A percentile compares a stretch with the other conserved stretches of the same genome.
phyloP scores from a whole-genome alignment of 2,113 vertebrate species.

The Myiozetetes cayanensis region DNA sequence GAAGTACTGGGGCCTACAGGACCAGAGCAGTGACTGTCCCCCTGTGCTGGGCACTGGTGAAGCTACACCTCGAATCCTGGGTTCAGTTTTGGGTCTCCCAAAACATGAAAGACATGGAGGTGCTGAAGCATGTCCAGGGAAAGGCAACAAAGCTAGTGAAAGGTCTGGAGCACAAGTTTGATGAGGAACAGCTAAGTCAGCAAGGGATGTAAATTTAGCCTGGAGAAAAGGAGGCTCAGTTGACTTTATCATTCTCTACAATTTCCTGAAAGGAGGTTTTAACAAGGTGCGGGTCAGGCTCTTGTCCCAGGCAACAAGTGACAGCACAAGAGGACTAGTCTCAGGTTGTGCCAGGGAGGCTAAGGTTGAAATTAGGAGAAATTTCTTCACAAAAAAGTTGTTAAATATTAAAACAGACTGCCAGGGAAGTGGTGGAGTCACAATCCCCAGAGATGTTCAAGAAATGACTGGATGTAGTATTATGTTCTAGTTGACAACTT shows the following conservation, averaged over 20 bases:
- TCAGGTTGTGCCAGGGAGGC: neutral
- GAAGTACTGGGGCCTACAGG: rapidly evolving
- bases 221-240: neutral
- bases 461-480: rapidly evolving
- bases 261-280: rapidly evolving
- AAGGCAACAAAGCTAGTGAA: neutral
- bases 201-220: too few relatives aligned
- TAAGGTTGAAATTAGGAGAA: neutral
- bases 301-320: neutral
- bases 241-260: neutral
- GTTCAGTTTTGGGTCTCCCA: neutral
- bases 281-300: rapidly evolving
- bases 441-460: too few relatives aligned
- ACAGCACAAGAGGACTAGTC: neutral
- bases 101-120: rapidly evolving
- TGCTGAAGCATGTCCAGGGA: rapidly evolving
- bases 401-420: neutral
- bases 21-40: neutral
- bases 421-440: neutral
- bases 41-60: neutral
- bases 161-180: neutral
- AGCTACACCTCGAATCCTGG: neutral
- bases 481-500: neutral
- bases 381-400: neutral
- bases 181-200: neutral